Conservation (phyloP, 2,113 vertebrate species). For the Propithecus coquereli region DNA sequence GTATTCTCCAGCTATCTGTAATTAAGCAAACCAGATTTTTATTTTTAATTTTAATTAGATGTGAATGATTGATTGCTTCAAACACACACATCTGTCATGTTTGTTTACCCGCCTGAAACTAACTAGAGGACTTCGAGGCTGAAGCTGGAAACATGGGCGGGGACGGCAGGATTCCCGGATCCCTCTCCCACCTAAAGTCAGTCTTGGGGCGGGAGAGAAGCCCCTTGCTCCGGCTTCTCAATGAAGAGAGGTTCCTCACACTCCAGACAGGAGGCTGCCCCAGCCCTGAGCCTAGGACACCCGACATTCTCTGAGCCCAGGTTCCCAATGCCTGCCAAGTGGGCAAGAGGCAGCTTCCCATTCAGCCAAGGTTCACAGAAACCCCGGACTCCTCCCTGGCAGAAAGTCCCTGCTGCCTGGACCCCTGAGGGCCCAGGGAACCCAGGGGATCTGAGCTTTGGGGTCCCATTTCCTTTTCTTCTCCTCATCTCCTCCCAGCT, state of each 20-base stretch:
- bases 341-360: not conserved
- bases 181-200: not conserved
- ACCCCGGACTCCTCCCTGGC: not conserved
- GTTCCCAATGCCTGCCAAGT: rapidly evolving
- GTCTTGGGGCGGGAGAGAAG: not conserved
- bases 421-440: not conserved
- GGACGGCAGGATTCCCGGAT: not conserved
- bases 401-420: not conserved
- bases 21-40: not conserved
- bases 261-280: not conserved
- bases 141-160: not conserved
- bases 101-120: not conserved
- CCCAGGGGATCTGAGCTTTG: not conserved
- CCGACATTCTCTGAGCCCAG: not conserved
- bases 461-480: too few relatives aligned
- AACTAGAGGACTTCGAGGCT: not conserved
- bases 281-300: not conserved
- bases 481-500: not conserved
- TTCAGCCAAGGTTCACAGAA: not conserved
- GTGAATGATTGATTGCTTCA: not conserved
- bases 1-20: not conserved
- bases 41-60: not conserved
- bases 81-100: not conserved
- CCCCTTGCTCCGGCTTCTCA: not conserved
- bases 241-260: not conserved